phyloP scores from a whole-genome alignment of 2,797 vertebrate genomes.

The Scomberomorus guttatus region DNA sequence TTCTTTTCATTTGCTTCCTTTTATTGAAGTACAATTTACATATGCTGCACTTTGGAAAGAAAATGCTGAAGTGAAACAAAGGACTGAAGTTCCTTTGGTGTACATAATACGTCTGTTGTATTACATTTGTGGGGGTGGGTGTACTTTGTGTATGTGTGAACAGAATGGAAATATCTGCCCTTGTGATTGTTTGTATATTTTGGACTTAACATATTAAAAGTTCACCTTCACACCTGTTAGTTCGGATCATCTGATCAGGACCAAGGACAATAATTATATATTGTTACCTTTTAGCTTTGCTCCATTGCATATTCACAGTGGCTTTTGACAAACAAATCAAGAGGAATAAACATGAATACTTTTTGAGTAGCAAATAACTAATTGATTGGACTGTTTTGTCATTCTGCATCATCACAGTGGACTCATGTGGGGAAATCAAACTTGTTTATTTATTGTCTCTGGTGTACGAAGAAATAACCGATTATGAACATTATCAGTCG shows the following conservation, averaged over 20 bases:
- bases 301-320: no score
- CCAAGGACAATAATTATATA: background rate
- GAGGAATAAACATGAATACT: no score
- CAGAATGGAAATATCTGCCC: constrained; percentile 14
- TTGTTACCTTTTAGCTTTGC: background rate
- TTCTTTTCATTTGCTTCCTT: constrained; percentile 56
- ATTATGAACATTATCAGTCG: background rate
- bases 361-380: background rate
- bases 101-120: constrained; percentile 20
- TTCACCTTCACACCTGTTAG: background rate
- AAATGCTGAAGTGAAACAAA: constrained; percentile 51
- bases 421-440: constrained; percentile 5
- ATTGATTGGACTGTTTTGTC: background rate
- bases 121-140: constrained; percentile 16
- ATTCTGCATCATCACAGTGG: background rate
- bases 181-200: constrained; percentile 12
- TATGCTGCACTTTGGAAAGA: constrained; percentile 46
- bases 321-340: no score
- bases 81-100: constrained; percentile 32
- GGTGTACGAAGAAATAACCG: background rate
- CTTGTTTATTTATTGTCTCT: constrained; percentile 3
- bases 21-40: constrained; percentile 65
- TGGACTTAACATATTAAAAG: background rate
- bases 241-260: background rate
- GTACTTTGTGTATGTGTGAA: constrained; percentile 4